Percentiles rank a stretch among this genome's conserved stretches.
Evolutionary conservation across 1,140 invertebrate genomes (phyloP).

Genomic region (Bombus terrestris): DNA sequence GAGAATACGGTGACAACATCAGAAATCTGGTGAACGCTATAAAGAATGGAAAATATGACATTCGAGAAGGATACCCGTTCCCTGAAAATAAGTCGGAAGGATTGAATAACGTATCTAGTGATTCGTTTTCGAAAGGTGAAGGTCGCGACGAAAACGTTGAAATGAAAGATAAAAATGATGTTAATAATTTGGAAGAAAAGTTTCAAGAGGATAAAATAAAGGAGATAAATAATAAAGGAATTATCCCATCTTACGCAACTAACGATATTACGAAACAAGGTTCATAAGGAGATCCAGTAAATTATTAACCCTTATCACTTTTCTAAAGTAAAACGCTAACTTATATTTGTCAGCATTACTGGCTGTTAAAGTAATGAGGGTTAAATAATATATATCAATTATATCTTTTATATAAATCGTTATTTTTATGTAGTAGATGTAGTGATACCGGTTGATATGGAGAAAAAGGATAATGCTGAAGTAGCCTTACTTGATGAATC

Average conservation of each 20-base stretch:
- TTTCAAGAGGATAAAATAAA: conserved; percentile 81
- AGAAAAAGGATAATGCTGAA: conserved; percentile 86
- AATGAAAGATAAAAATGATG: conserved; percentile 83
- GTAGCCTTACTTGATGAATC: conserved; percentile 86
- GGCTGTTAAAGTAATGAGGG: too few species aligned
- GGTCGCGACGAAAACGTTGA: conserved; percentile 75
- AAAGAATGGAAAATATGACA: conserved; percentile 91
- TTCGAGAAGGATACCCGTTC: conserved; percentile 86
- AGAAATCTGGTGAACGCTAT: conserved; percentile 92
- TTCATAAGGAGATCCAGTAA: conserved; percentile 18
- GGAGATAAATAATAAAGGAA: conserved; percentile 72
- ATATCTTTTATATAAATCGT: background rate
- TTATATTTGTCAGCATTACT: too few species aligned
- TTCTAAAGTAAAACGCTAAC: too few species aligned
- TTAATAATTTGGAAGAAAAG: conserved; percentile 82
- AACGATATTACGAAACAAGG: conserved; percentile 88
- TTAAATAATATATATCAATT: background rate
- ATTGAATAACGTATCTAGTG: conserved; percentile 84
- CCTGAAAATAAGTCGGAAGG: conserved; percentile 84
- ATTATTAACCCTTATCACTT: background rate
- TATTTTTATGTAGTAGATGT: conserved; percentile 77
- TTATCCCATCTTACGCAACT: conserved; percentile 84
- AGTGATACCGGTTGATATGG: conserved; percentile 84
- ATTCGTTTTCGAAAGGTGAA: conserved; percentile 71
- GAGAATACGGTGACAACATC: conserved; percentile 96